phyloP scores from a whole-genome alignment of 2,797 vertebrate genomes.

The Rhincodon typus region DNA sequence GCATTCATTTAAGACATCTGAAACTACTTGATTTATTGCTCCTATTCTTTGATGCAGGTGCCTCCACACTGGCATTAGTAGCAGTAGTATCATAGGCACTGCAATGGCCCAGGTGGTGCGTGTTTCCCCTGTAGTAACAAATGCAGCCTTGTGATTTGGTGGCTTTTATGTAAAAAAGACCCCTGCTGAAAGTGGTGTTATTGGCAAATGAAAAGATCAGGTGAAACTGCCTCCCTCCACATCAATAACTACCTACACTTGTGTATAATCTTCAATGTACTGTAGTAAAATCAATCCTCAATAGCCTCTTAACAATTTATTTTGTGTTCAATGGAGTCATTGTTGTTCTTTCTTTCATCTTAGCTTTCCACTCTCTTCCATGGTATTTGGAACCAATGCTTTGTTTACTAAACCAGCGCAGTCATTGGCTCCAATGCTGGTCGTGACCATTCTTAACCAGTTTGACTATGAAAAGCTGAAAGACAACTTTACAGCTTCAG shows the following conservation, averaged over 20 bases:
- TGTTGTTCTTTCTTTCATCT: constrained; percentile 40
- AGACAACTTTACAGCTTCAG: constrained; percentile 44
- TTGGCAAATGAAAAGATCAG: background rate
- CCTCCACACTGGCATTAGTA: no score
- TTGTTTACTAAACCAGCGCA: constrained; percentile 85
- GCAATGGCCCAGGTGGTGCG: no score
- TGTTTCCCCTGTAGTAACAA: no score
- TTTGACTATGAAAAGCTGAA: constrained; percentile 73
- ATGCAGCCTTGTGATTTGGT: no score
- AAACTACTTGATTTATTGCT: no score
- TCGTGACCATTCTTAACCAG: constrained; percentile 70
- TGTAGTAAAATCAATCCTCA: background rate
- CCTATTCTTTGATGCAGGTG: no score
- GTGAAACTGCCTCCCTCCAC: background rate
- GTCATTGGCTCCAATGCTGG: constrained; percentile 79
- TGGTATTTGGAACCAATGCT: constrained; percentile 86
- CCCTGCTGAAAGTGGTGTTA: background rate
- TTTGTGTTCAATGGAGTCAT: background rate
- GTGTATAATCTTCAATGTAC: background rate
- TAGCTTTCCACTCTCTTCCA: constrained; percentile 78
- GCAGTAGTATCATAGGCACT: no score
- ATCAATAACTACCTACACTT: background rate
- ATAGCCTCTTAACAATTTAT: background rate
- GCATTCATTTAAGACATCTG: no score
- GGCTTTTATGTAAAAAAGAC: no score